Evolutionary conservation across 23 tunicate genomes (phyloP), one percentile per base, ranked within the genome.

Genomic region (Clavelina lepadiformis): DNA sequence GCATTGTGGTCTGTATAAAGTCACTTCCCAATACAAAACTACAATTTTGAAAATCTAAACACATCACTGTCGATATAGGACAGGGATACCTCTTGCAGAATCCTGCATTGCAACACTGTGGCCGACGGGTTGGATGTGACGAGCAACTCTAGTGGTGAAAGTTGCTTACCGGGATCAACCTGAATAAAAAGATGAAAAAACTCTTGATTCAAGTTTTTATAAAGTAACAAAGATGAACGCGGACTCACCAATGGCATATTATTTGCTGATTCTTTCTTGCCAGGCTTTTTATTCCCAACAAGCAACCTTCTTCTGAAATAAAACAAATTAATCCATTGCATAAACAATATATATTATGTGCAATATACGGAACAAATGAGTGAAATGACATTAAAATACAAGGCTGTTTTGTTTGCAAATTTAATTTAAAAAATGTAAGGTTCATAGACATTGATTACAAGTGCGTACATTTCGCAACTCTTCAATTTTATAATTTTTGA

Each of bases 111-210:
- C 21, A 80, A 52, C 20, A 80, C 29, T n/a, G 76, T 54, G 3
- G 77, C 66, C 4, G 86, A 80, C 8, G 86, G 86, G 47, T 80
- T 80, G 13, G 86, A 72, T 2, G 76, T 69, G 15, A 80, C 19
- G 2, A 37, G 28, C 11, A 80, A 41, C 29, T 80, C 57, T 5
- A 78, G 54, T 5, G 84, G 75, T 2, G 38, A 26, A 28, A 41
- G 19, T 24, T 21, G 28, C 41, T 6, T 32, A 1, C 24, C 76
- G 45, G 38, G 71, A 34, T 53, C 25, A 24, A 31, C 46, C 71
- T 65, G 54, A n/a, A 18, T 25, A 13, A 51, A 28, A 68, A 59
- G 18, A 21, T 21, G 30, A 27, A 29, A 28, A 6, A 59, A 29
- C 5, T 19, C 3, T 30, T 37, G 5, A 15, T 41, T 57, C 28